A percentile compares a stretch with the other conserved stretches of the same genome.
Conservation (phyloP, 2,113 vertebrate species). For the Thomomys bottae region DNA sequence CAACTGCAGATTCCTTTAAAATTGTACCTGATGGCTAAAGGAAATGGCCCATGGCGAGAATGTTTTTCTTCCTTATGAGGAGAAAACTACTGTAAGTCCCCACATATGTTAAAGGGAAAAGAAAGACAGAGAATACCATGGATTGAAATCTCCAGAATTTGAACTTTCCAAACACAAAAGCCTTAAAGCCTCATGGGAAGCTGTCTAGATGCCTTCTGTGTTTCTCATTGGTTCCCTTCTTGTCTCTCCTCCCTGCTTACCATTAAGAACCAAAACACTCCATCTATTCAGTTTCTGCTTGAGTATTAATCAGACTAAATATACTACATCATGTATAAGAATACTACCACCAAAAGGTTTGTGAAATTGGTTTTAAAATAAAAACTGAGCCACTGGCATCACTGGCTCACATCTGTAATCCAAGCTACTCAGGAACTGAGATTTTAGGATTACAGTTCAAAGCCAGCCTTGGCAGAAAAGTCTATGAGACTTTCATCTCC, state of each 20-base stretch:
- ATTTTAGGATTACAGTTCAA: no score
- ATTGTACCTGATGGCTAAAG: not conserved
- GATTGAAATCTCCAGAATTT: not conserved
- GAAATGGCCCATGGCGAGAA: not conserved
- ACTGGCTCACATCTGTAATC: no score
- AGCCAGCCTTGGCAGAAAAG: no score
- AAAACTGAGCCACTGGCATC: not conserved
- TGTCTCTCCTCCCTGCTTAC: not conserved
- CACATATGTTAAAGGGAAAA: not conserved
- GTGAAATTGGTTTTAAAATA: not conserved
- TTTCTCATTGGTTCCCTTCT: not conserved
- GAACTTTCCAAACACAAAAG: slow-evolving; percentile 7
- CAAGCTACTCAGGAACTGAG: no score
- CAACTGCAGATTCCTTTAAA: not conserved
- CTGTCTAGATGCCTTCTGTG: not conserved
- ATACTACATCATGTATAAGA: not conserved
- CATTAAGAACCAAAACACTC: slow-evolving; percentile 11
- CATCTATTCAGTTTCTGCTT: not conserved
- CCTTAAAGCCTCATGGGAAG: not conserved
- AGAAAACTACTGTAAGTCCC: not conserved
- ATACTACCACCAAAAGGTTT: not conserved
- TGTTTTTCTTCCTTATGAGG: not conserved
- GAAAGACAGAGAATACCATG: not conserved
- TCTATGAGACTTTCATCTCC: no score
- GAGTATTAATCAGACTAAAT: not conserved